These are phyloP conservation scores for Julus scandinavius DNA, from an alignment of 2,888 invertebrate species.

Conservation along the genomic window DNA sequence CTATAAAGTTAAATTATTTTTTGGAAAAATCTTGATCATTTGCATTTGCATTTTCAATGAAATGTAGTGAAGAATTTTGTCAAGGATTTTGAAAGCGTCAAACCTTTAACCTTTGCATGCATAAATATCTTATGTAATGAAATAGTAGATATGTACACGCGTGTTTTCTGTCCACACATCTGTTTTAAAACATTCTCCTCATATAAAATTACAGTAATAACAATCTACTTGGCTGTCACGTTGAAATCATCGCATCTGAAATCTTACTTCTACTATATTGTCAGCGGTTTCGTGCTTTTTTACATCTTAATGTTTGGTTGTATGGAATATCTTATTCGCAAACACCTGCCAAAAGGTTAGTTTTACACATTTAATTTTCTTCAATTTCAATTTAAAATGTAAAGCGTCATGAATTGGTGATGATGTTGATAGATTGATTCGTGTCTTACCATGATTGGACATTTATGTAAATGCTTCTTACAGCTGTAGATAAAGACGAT, in stretches of 20 bases:
- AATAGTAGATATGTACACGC: too few relatives aligned
- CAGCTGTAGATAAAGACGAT: not conserved
- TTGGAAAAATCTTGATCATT: too few relatives aligned
- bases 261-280: constrained; percentile 85
- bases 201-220: constrained; percentile 75
- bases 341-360: constrained; percentile 30
- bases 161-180: not conserved
- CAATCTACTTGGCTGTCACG: constrained; percentile 91
- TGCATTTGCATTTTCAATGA: too few relatives aligned
- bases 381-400: too few relatives aligned
- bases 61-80: too few relatives aligned
- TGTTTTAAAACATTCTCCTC: constrained; percentile 62
- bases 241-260: constrained; percentile 87
- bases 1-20: too few relatives aligned
- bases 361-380: not conserved
- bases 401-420: too few relatives aligned
- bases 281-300: constrained; percentile 89
- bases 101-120: too few relatives aligned
- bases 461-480: not conserved
- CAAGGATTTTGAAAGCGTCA: too few relatives aligned
- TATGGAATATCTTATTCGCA: constrained; percentile 52
- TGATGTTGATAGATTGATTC: too few relatives aligned
- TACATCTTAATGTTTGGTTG: constrained; percentile 89
- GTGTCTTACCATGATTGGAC: not conserved
- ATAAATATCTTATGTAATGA: too few relatives aligned